Conservation (phyloP, 35 echinoderm and acorn worm species). For the Lytechinus pictus region DNA sequence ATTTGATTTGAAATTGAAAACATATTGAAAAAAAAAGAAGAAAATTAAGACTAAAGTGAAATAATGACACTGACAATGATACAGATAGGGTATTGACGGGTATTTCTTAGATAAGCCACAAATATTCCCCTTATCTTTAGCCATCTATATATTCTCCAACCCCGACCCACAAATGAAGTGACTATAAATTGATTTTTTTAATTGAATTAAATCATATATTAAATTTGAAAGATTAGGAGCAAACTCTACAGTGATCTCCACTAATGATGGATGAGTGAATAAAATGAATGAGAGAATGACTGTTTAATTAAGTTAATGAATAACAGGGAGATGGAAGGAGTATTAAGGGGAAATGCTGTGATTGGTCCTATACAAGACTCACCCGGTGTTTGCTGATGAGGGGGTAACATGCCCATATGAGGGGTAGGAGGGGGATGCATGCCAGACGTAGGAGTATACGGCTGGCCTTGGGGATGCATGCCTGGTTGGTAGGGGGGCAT, state of each 20-base stretch:
- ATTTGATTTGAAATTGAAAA: too few relatives aligned
- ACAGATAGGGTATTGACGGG: background rate
- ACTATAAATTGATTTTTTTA: background rate
- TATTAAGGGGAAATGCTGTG: background rate
- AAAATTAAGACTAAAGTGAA: background rate
- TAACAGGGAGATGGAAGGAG: background rate
- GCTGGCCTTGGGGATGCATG: conserved; percentile 36
- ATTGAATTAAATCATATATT: background rate
- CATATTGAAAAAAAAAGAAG: background rate
- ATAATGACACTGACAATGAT: background rate
- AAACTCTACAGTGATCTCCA: background rate
- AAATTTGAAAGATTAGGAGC: background rate
- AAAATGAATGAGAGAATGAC: background rate
- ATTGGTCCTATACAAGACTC: background rate
- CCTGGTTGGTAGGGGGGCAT: conserved; percentile 32
- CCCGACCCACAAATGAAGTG: too few relatives aligned
- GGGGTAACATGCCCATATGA: conserved; percentile 43
- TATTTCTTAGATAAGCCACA: background rate
- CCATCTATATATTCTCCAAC: background rate
- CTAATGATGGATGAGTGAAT: background rate
- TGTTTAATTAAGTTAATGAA: background rate
- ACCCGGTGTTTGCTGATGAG: conserved; percentile 42
- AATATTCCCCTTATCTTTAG: background rate
- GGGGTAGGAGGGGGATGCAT: conserved; percentile 48
- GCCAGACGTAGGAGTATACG: background rate